A percentile compares a stretch with the other conserved stretches of the same genome.
Evolutionary conservation across 2,888 invertebrate genomes (phyloP).

Genomic region (Ichneumon xanthorius): DNA sequence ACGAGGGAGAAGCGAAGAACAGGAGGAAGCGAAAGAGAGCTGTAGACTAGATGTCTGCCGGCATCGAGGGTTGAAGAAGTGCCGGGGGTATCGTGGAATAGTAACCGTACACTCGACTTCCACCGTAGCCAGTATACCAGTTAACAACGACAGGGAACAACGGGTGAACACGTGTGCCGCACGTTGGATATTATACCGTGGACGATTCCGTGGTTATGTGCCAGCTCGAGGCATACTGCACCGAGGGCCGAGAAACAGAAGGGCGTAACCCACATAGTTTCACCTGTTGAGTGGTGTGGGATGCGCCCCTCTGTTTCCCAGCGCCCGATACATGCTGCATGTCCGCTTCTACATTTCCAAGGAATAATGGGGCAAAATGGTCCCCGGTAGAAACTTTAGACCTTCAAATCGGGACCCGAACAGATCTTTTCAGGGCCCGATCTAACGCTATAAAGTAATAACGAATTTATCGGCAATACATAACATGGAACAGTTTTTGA

Average conservation of each 20-base stretch:
- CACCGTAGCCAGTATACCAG: slow-evolving; percentile 40
- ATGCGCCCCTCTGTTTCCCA: background rate
- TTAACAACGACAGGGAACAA: slow-evolving; percentile 59
- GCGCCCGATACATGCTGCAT: background rate
- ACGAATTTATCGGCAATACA: too few relatives aligned
- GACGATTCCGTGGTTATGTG: slow-evolving; percentile 25
- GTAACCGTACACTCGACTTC: slow-evolving; percentile 62
- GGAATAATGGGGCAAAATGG: background rate
- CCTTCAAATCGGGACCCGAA: too few relatives aligned
- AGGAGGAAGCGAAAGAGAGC: slow-evolving; percentile 44
- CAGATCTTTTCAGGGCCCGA: too few relatives aligned
- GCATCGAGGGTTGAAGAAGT: slow-evolving; percentile 63
- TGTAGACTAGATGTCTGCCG: slow-evolving; percentile 57
- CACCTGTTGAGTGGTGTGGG: background rate
- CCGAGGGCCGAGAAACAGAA: background rate
- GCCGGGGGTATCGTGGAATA: slow-evolving; percentile 39
- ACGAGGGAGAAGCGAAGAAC: slow-evolving; percentile 20
- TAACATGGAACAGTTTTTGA: too few relatives aligned
- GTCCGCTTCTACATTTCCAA: background rate
- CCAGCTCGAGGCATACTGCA: background rate
- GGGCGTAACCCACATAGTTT: background rate
- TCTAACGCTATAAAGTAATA: too few relatives aligned
- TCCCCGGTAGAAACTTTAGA: background rate
- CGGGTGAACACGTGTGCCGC: slow-evolving; percentile 62
- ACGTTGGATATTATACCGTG: slow-evolving; percentile 38